Evolutionary conservation across 2,888 invertebrate species (phyloP).

Genomic region (Nymphalis urticae): DNA sequence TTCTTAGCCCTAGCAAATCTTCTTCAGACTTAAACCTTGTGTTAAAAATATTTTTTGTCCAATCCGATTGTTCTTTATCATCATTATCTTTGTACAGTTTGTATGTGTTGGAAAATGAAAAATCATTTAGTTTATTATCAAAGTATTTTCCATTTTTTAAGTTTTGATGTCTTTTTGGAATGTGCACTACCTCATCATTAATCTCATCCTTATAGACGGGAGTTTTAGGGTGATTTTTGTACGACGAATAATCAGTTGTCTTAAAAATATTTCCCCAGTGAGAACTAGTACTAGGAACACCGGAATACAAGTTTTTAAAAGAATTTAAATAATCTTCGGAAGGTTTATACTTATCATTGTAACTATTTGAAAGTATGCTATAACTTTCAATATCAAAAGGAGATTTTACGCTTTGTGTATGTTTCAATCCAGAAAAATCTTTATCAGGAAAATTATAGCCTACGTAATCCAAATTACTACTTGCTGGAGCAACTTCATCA

Average conservation of each 20-base stretch:
- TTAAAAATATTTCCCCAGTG: slow-evolving; percentile 69
- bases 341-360: slow-evolving; percentile 52
- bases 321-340: slow-evolving; percentile 56
- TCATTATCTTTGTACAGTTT: slow-evolving; percentile 54
- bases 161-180: slow-evolving; percentile 60
- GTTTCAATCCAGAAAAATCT: slow-evolving; percentile 60
- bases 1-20: slow-evolving; percentile 70
- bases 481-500: slow-evolving; percentile 64
- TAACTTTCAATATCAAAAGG: slow-evolving; percentile 55
- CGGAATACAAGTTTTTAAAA: slow-evolving; percentile 58
- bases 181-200: slow-evolving; percentile 63
- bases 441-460: slow-evolving; percentile 58
- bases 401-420: slow-evolving; percentile 54
- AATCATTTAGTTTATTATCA: slow-evolving; percentile 56
- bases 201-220: slow-evolving; percentile 51
- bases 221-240: slow-evolving; percentile 55
- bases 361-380: slow-evolving; percentile 47
- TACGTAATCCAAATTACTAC: slow-evolving; percentile 62
- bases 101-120: slow-evolving; percentile 49
- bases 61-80: slow-evolving; percentile 52
- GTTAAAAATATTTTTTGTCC: slow-evolving; percentile 58
- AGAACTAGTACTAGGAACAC: slow-evolving; percentile 54
- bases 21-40: slow-evolving; percentile 72
- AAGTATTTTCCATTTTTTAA: slow-evolving; percentile 54
- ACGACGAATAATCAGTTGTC: slow-evolving; percentile 54